phyloP scores from a whole-genome alignment of 2,888 invertebrate species.

The Oeneis ivallda region DNA sequence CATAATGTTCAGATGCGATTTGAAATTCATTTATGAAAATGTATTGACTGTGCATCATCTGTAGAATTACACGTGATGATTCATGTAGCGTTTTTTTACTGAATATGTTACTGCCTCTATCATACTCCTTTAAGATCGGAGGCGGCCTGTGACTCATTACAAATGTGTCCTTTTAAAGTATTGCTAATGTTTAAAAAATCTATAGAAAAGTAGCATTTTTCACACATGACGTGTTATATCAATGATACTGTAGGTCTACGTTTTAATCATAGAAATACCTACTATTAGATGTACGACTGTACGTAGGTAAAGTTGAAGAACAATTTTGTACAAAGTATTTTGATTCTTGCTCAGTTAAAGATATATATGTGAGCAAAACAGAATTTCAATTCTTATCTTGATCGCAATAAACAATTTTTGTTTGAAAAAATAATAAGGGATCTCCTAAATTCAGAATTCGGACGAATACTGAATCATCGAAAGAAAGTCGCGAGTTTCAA shows the following conservation, averaged over 20 bases:
- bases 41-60: conserved; percentile 1
- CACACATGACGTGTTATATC: background rate
- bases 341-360: too few species aligned
- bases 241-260: background rate
- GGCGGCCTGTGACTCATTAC: conserved; percentile 2
- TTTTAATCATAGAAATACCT: too few species aligned
- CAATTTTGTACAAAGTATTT: too few species aligned
- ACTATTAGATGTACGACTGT: too few species aligned
- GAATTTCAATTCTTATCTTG: too few species aligned
- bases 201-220: conserved; percentile 15
- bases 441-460: too few species aligned
- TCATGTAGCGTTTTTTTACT: conserved; percentile 13
- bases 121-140: background rate
- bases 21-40: background rate
- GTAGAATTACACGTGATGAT: conserved; percentile 10
- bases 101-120: background rate
- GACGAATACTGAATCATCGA: too few species aligned
- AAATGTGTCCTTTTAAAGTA: background rate
- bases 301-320: too few species aligned
- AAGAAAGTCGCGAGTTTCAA: too few species aligned
- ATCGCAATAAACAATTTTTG: too few species aligned
- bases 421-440: too few species aligned
- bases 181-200: conserved; percentile 18
- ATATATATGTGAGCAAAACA: too few species aligned
- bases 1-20: background rate